These are phyloP conservation scores for Myotis yumanensis DNA, from an alignment of 2,113 vertebrate genomes.

Conservation along the genomic window DNA sequence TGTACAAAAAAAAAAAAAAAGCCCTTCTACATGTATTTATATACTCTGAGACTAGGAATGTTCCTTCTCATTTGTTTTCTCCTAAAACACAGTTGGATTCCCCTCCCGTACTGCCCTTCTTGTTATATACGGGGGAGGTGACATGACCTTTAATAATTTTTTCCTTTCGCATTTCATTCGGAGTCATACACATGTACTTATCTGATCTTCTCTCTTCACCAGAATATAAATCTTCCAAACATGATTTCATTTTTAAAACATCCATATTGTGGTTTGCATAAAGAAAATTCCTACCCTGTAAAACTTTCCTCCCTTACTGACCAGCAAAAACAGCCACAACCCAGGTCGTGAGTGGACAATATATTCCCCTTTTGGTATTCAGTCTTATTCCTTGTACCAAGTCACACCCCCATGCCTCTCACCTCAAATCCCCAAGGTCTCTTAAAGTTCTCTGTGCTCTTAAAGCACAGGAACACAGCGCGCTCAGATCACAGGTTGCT, in stretches of 20 bases:
- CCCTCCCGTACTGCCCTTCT: neutral
- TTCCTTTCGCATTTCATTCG: conserved; percentile 51
- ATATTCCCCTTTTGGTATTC: conserved; percentile 3
- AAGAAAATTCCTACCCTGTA: conserved; percentile 41
- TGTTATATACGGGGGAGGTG: conserved; percentile 28
- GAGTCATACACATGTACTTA: conserved; percentile 49
- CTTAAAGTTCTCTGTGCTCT: neutral
- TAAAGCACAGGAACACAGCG: neutral
- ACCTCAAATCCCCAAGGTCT: neutral
- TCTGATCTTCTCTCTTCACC: conserved; percentile 59
- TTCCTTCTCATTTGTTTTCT: neutral
- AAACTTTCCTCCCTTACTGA: conserved; percentile 28
- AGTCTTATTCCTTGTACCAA: neutral
- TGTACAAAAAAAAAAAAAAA: neutral
- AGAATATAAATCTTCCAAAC: conserved; percentile 67
- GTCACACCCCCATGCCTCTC: neutral
- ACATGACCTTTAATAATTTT: conserved; percentile 53
- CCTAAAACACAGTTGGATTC: neutral
- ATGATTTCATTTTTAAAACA: conserved; percentile 52
- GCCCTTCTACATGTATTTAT: neutral
- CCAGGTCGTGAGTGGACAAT: neutral
- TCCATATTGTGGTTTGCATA: conserved; percentile 25
- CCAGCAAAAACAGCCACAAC: conserved; percentile 35
- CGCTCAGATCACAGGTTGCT: neutral
- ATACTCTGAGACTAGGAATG: conserved; percentile 1